These are phyloP conservation scores for Isichthys henryi DNA, from an alignment of 2,113 vertebrate genomes.

Conservation along the genomic window DNA sequence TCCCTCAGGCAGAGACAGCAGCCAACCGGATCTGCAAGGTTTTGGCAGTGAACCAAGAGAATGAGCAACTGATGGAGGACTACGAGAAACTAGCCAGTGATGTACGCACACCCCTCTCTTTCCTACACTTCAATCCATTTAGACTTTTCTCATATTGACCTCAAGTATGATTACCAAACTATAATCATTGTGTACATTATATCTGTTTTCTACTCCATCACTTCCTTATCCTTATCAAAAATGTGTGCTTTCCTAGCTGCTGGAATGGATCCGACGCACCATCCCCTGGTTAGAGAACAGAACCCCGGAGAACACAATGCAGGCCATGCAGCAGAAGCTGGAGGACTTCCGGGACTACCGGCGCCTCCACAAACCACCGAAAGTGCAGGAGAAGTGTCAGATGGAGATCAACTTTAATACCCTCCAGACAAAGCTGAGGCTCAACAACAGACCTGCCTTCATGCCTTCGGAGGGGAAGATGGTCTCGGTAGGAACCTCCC, in stretches of 20 bases:
- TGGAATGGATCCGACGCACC: slow-evolving; percentile 95
- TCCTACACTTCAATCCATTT: slow-evolving; percentile 3
- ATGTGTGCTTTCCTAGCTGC: slow-evolving; percentile 56
- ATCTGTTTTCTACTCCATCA: not conserved
- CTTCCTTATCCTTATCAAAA: not conserved
- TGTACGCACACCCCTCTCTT: slow-evolving; percentile 48
- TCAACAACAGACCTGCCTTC: slow-evolving; percentile 95
- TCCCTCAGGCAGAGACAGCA: slow-evolving; percentile 71
- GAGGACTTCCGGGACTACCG: slow-evolving; percentile 96
- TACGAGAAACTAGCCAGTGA: slow-evolving; percentile 79
- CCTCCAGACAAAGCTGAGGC: slow-evolving; percentile 92
- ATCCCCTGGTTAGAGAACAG: slow-evolving; percentile 97
- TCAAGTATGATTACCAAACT: not conserved
- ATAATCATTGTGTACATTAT: not conserved
- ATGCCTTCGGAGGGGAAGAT: slow-evolving; percentile 98
- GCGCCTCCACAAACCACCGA: slow-evolving; percentile 92
- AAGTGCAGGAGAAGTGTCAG: slow-evolving; percentile 98
- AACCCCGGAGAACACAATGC: slow-evolving; percentile 90
- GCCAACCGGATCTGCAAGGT: slow-evolving; percentile 82
- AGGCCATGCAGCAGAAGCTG: slow-evolving; percentile 98
- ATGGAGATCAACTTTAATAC: slow-evolving; percentile 99
- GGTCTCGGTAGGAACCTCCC: slow-evolving; percentile 77
- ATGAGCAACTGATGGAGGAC: slow-evolving; percentile 79
- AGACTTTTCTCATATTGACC: not conserved
- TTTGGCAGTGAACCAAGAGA: slow-evolving; percentile 78